Evolutionary conservation across 2,113 vertebrate genomes (phyloP).

Genomic region (Ageneiosus marmoratus): DNA sequence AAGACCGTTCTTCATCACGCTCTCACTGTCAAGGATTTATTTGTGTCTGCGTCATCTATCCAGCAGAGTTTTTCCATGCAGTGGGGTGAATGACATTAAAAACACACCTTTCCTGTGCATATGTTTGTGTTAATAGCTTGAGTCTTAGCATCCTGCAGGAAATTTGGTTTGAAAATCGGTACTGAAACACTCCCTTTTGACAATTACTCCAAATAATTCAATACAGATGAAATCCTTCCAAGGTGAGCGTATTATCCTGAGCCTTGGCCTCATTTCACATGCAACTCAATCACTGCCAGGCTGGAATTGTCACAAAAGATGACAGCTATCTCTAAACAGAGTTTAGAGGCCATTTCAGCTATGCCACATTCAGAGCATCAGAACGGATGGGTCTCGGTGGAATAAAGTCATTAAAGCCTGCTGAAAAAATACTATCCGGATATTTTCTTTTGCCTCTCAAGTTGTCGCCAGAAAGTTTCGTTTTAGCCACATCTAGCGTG

Average conservation of each 20-base stretch:
- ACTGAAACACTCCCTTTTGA: not conserved
- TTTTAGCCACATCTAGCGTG: not conserved
- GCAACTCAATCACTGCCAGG: constrained; percentile 49
- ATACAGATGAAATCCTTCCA: constrained; percentile 45
- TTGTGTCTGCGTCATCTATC: not conserved
- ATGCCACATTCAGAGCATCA: constrained; percentile 37
- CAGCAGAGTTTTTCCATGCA: not conserved
- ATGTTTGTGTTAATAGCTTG: not conserved
- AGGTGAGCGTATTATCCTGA: constrained; percentile 44
- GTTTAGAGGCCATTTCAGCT: constrained; percentile 44
- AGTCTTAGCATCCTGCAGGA: not conserved
- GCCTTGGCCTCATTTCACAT: constrained; percentile 45
- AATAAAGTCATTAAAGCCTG: constrained; percentile 47
- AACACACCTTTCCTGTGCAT: not conserved
- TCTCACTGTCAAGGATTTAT: not conserved
- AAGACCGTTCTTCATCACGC: not conserved
- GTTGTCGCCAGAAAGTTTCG: not conserved
- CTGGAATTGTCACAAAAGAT: constrained; percentile 48
- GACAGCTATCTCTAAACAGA: constrained; percentile 40
- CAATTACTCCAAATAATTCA: constrained; percentile 46
- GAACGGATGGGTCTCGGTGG: constrained; percentile 21
- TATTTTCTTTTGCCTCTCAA: not conserved
- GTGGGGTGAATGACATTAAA: not conserved
- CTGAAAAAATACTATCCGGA: constrained; percentile 33
- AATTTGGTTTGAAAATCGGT: constrained; percentile 5